A percentile compares a stretch with the other conserved stretches of the same genome.
These are phyloP conservation scores for Cydia fagiglandana DNA, from an alignment of 1,140 invertebrate species.

Conservation along the genomic window DNA sequence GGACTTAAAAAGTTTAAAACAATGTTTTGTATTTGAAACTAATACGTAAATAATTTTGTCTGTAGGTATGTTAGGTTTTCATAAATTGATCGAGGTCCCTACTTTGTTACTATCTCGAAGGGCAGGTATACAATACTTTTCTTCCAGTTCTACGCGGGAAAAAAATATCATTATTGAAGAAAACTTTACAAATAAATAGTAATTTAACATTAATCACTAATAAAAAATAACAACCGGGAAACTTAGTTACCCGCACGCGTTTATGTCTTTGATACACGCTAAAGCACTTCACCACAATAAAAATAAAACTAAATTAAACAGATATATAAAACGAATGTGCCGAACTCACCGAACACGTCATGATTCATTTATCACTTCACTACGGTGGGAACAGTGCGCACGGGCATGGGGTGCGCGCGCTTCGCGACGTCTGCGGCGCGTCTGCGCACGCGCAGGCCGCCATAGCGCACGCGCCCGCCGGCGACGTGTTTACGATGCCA, in stretches of 20 bases:
- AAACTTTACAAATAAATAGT: not conserved
- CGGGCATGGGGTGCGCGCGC: conserved; percentile 49
- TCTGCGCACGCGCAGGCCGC: conserved; percentile 57
- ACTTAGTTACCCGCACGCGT: conserved; percentile 33
- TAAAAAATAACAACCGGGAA: not conserved
- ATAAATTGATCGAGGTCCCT: no score
- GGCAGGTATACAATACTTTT: no score
- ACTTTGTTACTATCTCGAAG: no score
- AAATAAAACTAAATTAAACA: conserved; percentile 36
- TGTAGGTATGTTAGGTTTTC: no score
- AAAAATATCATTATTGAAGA: not conserved
- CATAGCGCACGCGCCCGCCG: conserved; percentile 44
- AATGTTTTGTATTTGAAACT: no score
- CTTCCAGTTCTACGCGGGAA: not conserved
- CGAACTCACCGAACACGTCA: conserved; percentile 26
- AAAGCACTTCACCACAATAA: conserved; percentile 13
- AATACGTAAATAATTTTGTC: no score
- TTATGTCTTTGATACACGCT: conserved; percentile 40
- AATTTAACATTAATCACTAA: not conserved
- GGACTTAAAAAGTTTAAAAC: no score
- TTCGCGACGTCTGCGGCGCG: conserved; percentile 59
- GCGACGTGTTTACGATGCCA: conserved; percentile 25
- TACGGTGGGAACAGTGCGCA: conserved; percentile 19
- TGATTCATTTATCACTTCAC: conserved; percentile 32
- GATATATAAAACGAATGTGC: not conserved